phyloP scores from a whole-genome alignment of 2,113 vertebrate genomes.

The Corvus moneduloides region DNA sequence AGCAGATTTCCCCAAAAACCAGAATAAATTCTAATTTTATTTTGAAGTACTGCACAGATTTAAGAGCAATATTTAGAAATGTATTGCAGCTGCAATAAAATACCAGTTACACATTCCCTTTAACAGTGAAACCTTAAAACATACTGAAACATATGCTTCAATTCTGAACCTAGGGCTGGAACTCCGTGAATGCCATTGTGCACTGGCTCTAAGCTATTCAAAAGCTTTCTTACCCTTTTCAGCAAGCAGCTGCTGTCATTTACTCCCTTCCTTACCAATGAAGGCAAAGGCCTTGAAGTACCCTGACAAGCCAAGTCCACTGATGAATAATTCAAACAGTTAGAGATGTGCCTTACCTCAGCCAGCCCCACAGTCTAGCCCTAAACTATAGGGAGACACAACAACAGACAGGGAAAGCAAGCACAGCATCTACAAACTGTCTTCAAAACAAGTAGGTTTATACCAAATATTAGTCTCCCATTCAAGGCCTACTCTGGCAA shows the following conservation, averaged over 20 bases:
- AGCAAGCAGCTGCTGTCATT: neutral
- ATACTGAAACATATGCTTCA: neutral
- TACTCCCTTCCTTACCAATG: neutral
- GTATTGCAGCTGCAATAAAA: neutral
- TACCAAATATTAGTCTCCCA: neutral
- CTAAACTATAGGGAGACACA: neutral
- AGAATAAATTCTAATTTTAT: neutral
- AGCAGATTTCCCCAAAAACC: neutral
- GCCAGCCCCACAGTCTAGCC: neutral
- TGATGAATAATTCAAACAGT: neutral
- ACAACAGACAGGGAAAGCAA: neutral
- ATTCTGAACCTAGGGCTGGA: neutral
- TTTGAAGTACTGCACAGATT: neutral
- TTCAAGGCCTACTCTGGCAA: neutral
- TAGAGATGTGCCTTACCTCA: neutral
- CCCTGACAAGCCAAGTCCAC: neutral
- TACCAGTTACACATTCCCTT: neutral
- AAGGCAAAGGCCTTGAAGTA: neutral
- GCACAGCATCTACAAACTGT: neutral
- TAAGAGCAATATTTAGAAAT: neutral
- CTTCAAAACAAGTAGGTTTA: neutral
- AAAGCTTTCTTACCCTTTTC: neutral
- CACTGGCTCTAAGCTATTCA: neutral
- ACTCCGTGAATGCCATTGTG: neutral
- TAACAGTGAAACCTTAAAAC: neutral